phyloP scores from a whole-genome alignment of 2,797 vertebrate genomes.

The Helarctos malayanus region DNA sequence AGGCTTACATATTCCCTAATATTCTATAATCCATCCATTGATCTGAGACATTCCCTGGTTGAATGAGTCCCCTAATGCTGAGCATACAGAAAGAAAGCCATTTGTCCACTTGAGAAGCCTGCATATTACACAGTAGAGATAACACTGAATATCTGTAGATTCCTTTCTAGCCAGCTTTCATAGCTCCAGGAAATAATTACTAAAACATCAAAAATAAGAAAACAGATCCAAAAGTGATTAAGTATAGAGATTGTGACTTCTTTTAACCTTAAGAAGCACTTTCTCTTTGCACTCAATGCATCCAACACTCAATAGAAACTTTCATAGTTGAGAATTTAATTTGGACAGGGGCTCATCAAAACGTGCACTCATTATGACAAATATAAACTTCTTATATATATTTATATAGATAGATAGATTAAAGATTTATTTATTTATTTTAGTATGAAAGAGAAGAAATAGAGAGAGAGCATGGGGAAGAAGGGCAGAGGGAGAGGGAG shows the following conservation, averaged over 20 bases:
- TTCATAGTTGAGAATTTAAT: not conserved
- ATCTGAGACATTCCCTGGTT: constrained; percentile 38
- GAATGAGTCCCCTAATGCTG: constrained; percentile 14
- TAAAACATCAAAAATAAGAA: not conserved
- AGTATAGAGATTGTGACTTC: not conserved
- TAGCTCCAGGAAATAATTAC: not conserved
- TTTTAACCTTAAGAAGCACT: not conserved
- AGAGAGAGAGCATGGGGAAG: too few species aligned
- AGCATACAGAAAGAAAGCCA: not conserved
- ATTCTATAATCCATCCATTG: constrained; percentile 43
- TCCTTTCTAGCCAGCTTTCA: constrained; percentile 28
- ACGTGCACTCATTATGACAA: not conserved
- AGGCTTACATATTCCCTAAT: constrained; percentile 35
- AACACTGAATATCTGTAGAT: not conserved
- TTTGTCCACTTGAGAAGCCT: constrained; percentile 51
- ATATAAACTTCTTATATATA: not conserved
- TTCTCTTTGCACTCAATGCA: not conserved
- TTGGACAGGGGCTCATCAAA: not conserved
- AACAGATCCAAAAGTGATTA: not conserved
- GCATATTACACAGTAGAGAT: constrained; percentile 28
- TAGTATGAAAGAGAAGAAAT: too few species aligned
- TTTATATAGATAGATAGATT: too few species aligned
- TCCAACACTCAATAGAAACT: not conserved
- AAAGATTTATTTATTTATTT: too few species aligned
- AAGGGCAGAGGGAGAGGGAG: too few species aligned